Conservation (phyloP, 2,888 invertebrate genomes). For the Brachylomia viminalis region DNA sequence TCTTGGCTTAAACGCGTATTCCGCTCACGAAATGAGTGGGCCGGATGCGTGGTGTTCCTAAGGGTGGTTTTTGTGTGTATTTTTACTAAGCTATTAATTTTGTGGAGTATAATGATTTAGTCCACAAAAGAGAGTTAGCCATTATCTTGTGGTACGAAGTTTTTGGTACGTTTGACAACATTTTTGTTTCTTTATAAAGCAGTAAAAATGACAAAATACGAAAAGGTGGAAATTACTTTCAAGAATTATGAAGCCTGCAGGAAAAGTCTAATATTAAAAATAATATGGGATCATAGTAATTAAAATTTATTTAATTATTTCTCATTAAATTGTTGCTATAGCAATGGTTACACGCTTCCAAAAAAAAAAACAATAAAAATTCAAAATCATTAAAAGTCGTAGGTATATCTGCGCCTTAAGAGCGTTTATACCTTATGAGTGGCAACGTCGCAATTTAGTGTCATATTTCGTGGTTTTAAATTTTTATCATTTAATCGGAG, state of each 20-base stretch:
- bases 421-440: too few relatives aligned
- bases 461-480: too few relatives aligned
- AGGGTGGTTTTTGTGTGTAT: slow-evolving; percentile 8
- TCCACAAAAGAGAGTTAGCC: not conserved
- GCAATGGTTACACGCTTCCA: too few relatives aligned
- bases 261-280: not conserved
- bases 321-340: too few relatives aligned
- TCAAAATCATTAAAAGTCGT: too few relatives aligned
- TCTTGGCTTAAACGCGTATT: slow-evolving; percentile 45
- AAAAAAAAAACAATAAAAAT: too few relatives aligned
- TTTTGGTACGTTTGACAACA: not conserved
- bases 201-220: not conserved
- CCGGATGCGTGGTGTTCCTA: slow-evolving; percentile 30
- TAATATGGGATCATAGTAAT: not conserved
- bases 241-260: not conserved
- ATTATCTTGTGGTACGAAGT: not conserved
- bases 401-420: too few relatives aligned
- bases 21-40: slow-evolving; percentile 28
- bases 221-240: not conserved
- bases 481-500: too few relatives aligned
- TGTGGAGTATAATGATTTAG: not conserved
- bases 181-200: too few relatives aligned
- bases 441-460: too few relatives aligned
- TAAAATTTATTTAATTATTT: not conserved
- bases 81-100: slow-evolving; percentile 17